Evolutionary conservation across 2,888 invertebrate genomes (phyloP).

Genomic region (Perizoma affinitatum): DNA sequence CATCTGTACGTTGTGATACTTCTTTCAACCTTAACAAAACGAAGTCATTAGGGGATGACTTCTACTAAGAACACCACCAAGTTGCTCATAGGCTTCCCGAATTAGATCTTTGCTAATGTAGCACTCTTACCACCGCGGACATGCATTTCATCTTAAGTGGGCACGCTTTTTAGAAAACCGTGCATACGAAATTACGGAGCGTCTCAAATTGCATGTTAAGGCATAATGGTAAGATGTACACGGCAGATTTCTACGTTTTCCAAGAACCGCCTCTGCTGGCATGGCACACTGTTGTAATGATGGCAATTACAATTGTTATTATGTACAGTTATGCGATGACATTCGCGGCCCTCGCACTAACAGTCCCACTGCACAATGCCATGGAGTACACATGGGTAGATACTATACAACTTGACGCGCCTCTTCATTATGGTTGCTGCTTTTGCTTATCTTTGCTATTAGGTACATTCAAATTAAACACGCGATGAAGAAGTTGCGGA

Average conservation of each 20-base stretch:
- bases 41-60: too few species aligned
- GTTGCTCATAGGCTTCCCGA: too few species aligned
- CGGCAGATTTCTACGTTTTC: conserved; percentile 49
- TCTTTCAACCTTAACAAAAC: too few species aligned
- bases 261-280: conserved; percentile 47
- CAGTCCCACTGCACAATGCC: conserved; percentile 29
- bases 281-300: conserved; percentile 48
- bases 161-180: neutral
- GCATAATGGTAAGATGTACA: conserved; percentile 31
- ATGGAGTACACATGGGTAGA: neutral
- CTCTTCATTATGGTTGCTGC: conserved; percentile 39
- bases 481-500: too few species aligned
- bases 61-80: too few species aligned
- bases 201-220: conserved; percentile 34
- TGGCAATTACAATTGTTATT: conserved; percentile 55
- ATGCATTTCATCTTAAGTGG: too few species aligned
- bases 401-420: conserved; percentile 23
- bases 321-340: conserved; percentile 51
- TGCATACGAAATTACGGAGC: conserved; percentile 9
- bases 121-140: too few species aligned
- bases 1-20: too few species aligned
- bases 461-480: too few species aligned
- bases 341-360: conserved; percentile 24
- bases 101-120: too few species aligned
- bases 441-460: neutral